Evolutionary conservation across 2,888 invertebrate genomes (phyloP), one percentile per base, ranked within the genome.

Genomic region (Volucella inanis): DNA sequence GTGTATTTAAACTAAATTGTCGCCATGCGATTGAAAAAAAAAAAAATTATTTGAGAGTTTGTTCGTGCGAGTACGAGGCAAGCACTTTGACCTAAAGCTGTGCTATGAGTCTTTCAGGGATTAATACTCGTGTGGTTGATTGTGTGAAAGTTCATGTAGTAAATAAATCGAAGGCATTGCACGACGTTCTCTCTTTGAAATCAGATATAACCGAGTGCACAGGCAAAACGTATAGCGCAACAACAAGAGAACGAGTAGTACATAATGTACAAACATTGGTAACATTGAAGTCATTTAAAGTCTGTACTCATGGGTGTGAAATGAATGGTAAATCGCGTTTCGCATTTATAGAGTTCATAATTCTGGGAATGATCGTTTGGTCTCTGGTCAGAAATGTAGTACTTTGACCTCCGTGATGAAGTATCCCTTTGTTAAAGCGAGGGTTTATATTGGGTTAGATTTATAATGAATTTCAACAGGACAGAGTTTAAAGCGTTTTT

Each of bases 41-140:
- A 50, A 64, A 68, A 15, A 47, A 62, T 55, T 39, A 18, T 52
- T 64, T 12, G 12, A 57, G 8, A 39, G 10, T 14, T 39, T 22
- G 22, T 22, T 22, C 22, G 22, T 22, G 22, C 3, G 22, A 22
- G 22, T 22, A 22, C 22, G 45, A 15, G 18, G 47, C 18, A 59
- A 62, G 45, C n/a, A 68, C 70, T 70, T 39, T 59, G 57, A 50
- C 15, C 55, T 54, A 54, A 47, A 11, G 55, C 18, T 15, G 15
- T 45, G 49, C 49, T 22, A 0, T 2, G 18, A 18, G 18, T 18
- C 43, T 76, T 55, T 43, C 59, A 55, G 12, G 55, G 71, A 62
- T 65, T 77, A 67, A 77, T 67, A 77, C 61, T 59, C 41, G 54
- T 77, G 67, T 55, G 61, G 65, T 61, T 67, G 62, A 77, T 77